phyloP scores from a whole-genome alignment of 2,797 vertebrate genomes.

The Amblyopsis hoosieri region DNA sequence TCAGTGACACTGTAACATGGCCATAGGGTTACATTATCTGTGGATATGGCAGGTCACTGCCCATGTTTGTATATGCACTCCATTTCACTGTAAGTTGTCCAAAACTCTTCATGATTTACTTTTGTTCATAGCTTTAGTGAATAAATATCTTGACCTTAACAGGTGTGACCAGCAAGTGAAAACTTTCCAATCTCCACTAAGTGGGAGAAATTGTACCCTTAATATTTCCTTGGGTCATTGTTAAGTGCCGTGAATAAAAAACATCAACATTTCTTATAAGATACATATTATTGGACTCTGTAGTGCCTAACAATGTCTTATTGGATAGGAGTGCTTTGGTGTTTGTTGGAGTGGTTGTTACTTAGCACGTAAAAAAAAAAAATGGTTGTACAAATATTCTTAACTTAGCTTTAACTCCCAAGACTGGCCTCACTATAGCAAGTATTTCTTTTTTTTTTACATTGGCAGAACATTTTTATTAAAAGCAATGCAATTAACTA shows the following conservation, averaged over 20 bases:
- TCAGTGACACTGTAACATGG: too few relatives aligned
- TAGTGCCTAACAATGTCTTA: constrained; percentile 36
- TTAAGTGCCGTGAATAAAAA: constrained; percentile 30
- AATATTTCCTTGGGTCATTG: constrained; percentile 50
- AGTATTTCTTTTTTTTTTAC: not conserved
- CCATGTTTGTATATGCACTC: too few relatives aligned
- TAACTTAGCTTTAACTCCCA: too few relatives aligned
- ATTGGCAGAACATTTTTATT: too few relatives aligned
- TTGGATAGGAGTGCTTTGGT: constrained; percentile 38
- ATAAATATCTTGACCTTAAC: constrained; percentile 33
- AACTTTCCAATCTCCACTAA: constrained; percentile 42
- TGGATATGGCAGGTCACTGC: too few relatives aligned
- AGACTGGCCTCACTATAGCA: not conserved
- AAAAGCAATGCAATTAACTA: too few relatives aligned
- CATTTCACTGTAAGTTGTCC: too few relatives aligned
- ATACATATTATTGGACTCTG: constrained; percentile 33
- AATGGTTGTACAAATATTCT: not conserved
- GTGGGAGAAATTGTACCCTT: constrained; percentile 42
- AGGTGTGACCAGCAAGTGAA: constrained; percentile 20
- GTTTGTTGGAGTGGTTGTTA: constrained; percentile 9
- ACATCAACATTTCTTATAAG: constrained; percentile 29
- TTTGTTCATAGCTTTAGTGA: constrained; percentile 22
- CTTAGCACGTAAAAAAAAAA: constrained; percentile 13
- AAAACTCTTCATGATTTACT: not conserved
- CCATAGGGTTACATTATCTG: too few relatives aligned